phyloP scores from a whole-genome alignment of 2,113 vertebrate genomes.

The Nannobrachium achirus region DNA sequence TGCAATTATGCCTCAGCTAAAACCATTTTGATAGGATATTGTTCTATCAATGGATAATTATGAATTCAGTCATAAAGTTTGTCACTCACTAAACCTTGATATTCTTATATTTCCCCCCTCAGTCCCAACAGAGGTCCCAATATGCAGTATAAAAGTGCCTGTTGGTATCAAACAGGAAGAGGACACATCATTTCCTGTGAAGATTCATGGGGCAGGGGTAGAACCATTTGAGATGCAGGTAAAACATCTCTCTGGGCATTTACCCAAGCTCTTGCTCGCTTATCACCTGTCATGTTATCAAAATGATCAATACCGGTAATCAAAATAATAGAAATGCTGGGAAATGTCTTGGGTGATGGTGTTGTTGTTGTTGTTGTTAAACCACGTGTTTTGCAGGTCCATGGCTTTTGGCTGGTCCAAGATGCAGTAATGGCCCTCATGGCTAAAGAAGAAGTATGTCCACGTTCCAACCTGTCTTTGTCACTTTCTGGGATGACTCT shows the following conservation, averaged over 20 bases:
- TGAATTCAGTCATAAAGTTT: slow-evolving; percentile 9
- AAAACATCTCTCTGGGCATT: slow-evolving; percentile 13
- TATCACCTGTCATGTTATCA: background rate
- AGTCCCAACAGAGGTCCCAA: slow-evolving; percentile 52
- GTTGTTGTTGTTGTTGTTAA: slow-evolving; percentile 1
- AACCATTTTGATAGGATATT: background rate
- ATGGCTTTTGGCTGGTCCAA: slow-evolving; percentile 79
- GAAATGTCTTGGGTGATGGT: background rate
- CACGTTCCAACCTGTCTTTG: slow-evolving; percentile 75
- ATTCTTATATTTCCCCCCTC: slow-evolving; percentile 9
- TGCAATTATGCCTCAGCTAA: background rate
- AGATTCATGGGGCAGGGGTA: slow-evolving; percentile 80
- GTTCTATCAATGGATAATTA: too few species aligned
- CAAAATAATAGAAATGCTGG: background rate
- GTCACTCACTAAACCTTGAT: slow-evolving; percentile 12
- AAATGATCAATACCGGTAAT: background rate
- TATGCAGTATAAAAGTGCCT: slow-evolving; percentile 36
- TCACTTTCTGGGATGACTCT: slow-evolving; percentile 69
- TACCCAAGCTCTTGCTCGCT: background rate
- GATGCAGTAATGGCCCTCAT: slow-evolving; percentile 70
- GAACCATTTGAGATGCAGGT: slow-evolving; percentile 82
- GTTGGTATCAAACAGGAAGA: slow-evolving; percentile 53
- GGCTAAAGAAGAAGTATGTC: slow-evolving; percentile 74
- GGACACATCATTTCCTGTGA: slow-evolving; percentile 69
- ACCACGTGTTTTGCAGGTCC: slow-evolving; percentile 60